Evolutionary conservation across 2,113 vertebrate species (phyloP).

Genomic region (Rhipidura dahli): DNA sequence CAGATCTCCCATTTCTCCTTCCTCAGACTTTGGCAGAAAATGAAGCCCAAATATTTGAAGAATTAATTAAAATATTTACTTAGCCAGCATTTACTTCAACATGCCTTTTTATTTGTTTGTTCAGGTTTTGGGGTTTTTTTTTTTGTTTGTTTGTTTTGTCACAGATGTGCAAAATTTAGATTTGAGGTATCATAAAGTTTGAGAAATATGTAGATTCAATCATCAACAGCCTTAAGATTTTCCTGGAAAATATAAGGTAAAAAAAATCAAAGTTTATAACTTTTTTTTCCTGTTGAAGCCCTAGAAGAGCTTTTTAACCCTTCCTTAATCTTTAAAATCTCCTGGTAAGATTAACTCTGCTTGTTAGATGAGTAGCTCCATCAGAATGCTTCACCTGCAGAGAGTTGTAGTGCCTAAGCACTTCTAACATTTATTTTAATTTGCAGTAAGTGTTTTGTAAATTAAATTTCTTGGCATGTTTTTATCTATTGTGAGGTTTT

Average conservation of each 20-base stretch:
- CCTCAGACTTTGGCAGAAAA: not conserved
- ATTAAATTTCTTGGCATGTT: constrained; percentile 58
- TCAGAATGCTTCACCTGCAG: constrained; percentile 42
- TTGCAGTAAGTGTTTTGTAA: constrained; percentile 47
- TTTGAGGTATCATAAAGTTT: not conserved
- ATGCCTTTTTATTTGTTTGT: not conserved
- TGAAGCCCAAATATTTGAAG: not conserved
- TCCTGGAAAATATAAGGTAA: not conserved
- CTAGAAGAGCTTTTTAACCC: not conserved
- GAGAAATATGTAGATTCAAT: not conserved
- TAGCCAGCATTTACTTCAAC: not conserved
- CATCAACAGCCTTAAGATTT: not conserved
- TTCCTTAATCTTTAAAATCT: not conserved
- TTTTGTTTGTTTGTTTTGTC: not conserved
- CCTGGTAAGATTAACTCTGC: not conserved
- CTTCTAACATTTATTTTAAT: constrained; percentile 58
- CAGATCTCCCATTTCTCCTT: not conserved
- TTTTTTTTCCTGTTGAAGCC: not conserved
- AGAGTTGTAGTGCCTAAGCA: constrained; percentile 6
- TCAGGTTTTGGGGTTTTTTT: not conserved
- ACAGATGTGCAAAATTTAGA: not conserved
- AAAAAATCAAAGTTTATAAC: not conserved
- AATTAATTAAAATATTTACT: not conserved
- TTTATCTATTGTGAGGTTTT: constrained; percentile 49
- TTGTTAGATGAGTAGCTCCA: constrained; percentile 6